These are phyloP conservation scores for Syngnathus scovelli DNA, from an alignment of 2,113 vertebrate species.

Conservation along the genomic window DNA sequence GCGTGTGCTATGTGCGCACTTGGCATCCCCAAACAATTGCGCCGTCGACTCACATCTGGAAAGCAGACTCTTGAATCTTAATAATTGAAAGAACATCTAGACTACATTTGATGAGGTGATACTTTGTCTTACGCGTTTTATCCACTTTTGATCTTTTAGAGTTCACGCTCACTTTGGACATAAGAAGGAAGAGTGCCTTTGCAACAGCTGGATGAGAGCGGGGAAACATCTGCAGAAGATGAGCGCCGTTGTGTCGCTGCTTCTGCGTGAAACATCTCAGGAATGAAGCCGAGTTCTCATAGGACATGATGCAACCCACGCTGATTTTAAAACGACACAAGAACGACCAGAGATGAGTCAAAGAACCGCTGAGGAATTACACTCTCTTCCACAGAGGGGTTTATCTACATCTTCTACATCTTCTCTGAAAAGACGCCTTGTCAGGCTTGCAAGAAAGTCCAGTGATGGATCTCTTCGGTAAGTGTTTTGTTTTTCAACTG, in stretches of 20 bases:
- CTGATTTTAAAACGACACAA: background rate
- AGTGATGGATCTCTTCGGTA: slow-evolving; percentile 71
- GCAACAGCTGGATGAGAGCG: slow-evolving; percentile 43
- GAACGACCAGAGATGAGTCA: slow-evolving; percentile 25
- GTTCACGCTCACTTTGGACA: background rate
- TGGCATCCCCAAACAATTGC: slow-evolving; percentile 31
- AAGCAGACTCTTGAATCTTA: slow-evolving; percentile 17
- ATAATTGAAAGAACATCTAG: slow-evolving; percentile 17
- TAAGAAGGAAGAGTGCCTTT: slow-evolving; percentile 4
- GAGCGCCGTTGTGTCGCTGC: slow-evolving; percentile 8
- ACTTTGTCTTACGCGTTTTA: background rate
- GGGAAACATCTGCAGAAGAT: slow-evolving; percentile 50
- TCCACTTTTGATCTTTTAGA: background rate
- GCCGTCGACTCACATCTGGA: slow-evolving; percentile 44
- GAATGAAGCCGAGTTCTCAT: slow-evolving; percentile 29
- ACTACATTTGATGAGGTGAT: background rate
- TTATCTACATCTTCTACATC: slow-evolving; percentile 45
- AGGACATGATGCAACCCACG: slow-evolving; percentile 5
- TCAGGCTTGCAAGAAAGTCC: slow-evolving; percentile 60
- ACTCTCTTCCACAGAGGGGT: slow-evolving; percentile 41
- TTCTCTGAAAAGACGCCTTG: slow-evolving; percentile 59
- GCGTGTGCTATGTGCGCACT: background rate
- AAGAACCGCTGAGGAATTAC: slow-evolving; percentile 41
- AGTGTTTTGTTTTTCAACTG: slow-evolving; percentile 24
- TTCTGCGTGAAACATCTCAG: slow-evolving; percentile 26